Evolutionary conservation across 2,113 vertebrate species (phyloP), one percentile per base, ranked within the genome.

Genomic region (Pseudolaguvia tuberculata): DNA sequence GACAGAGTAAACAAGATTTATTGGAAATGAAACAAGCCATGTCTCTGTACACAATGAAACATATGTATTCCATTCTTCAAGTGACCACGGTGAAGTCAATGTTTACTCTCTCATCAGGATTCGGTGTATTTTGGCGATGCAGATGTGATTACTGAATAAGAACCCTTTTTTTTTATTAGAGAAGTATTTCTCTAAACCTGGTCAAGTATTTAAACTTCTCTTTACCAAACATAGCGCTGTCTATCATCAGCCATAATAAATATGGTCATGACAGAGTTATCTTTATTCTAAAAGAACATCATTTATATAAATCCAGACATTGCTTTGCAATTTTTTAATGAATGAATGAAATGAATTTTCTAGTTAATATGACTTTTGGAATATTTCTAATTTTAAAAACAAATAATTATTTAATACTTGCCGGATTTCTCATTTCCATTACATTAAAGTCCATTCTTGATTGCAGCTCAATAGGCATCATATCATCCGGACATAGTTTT

Each of bases 61-160:
- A 88, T 81, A 83, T 88, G 87, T 87, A 82, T 84, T 82, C 81
- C 85, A 87, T 90, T 87, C 82, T 53, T 12, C 80, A 84, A 86
- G 76, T 85, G 85, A 83, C 86, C 85, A 85, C 80, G 79, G 66
- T 85, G 72, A 72, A 77, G 73, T 78, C 86, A 77, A 78, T 88
- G 87, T 89, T 90, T 89, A 88, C 78, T 69, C 73, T 87, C 80
- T 87, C 85, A 88, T 89, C 83, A 87, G 79, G 80, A 83, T 61
- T 42, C 58, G 75, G 75, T 83, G 81, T 80, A 81, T 76, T 84
- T 84, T 87, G 86, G 86, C 79, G 82, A 73, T 4, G 68, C 53
- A 75, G 39, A 61, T 74, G 82, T 70, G 71, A 73, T 53, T 81
- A 80, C 79, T 78, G 77, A 81, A 80, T 23, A 47, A 80, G 84